Conservation (phyloP, 2,888 invertebrate genomes). For the Metalampra italica region DNA sequence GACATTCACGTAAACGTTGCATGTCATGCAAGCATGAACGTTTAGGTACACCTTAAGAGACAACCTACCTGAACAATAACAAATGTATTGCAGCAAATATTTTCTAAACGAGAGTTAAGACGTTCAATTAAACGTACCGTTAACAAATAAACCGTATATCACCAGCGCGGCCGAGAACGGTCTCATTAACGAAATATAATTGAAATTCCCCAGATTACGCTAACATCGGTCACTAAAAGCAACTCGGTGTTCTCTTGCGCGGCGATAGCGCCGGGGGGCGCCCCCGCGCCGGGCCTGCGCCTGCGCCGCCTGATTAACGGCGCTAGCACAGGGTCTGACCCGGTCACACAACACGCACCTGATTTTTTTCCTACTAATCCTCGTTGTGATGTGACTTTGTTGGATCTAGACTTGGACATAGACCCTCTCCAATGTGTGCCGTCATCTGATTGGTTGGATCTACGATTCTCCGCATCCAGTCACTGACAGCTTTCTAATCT, state of each 20-base stretch:
- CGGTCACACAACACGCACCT: background rate
- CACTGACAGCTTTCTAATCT: too few species aligned
- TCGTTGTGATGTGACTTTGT: too few species aligned
- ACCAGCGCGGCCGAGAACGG: slow-evolving; percentile 19
- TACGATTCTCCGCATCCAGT: too few species aligned
- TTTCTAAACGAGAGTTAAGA: background rate
- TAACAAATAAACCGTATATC: slow-evolving; percentile 31
- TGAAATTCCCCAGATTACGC: slow-evolving; percentile 68
- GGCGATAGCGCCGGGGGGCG: slow-evolving; percentile 26
- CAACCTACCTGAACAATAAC: too few species aligned
- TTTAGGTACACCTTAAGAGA: too few species aligned
- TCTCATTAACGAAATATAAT: slow-evolving; percentile 49
- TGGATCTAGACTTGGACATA: too few species aligned
- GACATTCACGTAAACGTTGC: too few species aligned
- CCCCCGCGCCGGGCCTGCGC: slow-evolving; percentile 36
- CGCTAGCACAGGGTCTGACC: background rate
- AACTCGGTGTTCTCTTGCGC: slow-evolving; percentile 56
- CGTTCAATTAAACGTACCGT: background rate
- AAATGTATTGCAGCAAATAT: too few species aligned
- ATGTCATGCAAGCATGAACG: too few species aligned
- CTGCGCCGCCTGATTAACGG: slow-evolving; percentile 51
- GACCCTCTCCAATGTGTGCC: too few species aligned
- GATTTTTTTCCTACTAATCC: too few species aligned
- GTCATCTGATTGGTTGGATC: too few species aligned
- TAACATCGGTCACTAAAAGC: slow-evolving; percentile 69